Base-by-base conservation (phyloP, 2,113 vertebrate species). In the Electrona antarctica region DNA sequence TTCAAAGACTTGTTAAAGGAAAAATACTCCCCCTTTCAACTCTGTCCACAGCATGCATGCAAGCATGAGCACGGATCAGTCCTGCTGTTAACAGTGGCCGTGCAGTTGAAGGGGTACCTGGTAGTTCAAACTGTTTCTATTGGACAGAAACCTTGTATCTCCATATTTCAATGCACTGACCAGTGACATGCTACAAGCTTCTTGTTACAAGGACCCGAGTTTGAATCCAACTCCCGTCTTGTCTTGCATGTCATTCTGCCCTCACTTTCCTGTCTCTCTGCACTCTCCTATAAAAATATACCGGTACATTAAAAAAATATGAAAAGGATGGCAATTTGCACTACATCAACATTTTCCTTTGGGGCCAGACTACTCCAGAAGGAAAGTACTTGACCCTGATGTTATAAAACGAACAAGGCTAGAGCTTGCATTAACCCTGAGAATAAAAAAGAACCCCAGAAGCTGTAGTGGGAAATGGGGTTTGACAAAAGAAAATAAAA, bases 331-430 rank as follows among this genome's bases (percentile, higher is more conserved):
- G 33, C 33, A 3, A 48, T 48, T 47, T 56, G 15, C 28, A n/a
- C 48, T 60, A 28, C 8, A 58, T 49, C 56, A 48, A 67, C 47
- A 33, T 47, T 60, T 45, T 56, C 63, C 46, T 67, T 4, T 7
- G 6, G 29, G 29, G 58, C 48, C 60, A 62, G 7, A 21, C 65
- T 7, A 28, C 12, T 45, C 33, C 60, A 2, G 33, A 58, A 29
- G 50, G 21, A 64, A 55, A 29, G n/a, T 13, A 49, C 33, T 29
- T 1, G 57, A 51, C 66, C 33, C 67, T 47, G 11, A 8, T 29
- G 48, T n/a, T 12, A 62, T 85, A n/a, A 47, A 48, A 58, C 15
- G 60, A 68, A 69, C 57, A 67, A 57, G 56, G 41, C 52, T 58
- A 47, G 47, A 55, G 56, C 15, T 60, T 46, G 58, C 48, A 56